phyloP scores from a whole-genome alignment of 2,113 vertebrate species.

The Crotalus tigris region DNA sequence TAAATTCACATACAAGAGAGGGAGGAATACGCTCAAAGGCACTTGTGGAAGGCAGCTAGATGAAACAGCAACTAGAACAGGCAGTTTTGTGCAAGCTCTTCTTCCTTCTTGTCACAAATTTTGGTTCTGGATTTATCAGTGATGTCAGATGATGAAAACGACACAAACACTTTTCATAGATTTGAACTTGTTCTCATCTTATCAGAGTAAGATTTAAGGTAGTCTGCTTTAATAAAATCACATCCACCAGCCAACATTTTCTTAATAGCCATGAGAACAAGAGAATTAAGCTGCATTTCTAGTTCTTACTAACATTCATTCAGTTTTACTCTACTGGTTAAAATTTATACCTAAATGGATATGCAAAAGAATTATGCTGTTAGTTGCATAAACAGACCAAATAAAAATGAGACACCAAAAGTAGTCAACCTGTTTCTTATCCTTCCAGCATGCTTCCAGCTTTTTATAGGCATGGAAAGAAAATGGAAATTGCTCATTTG shows the following conservation, averaged over 20 bases:
- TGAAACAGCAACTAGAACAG: background rate
- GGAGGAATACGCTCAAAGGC: background rate
- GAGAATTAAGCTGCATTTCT: background rate
- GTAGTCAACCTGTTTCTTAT: background rate
- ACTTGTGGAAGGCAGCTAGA: background rate
- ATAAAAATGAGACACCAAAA: background rate
- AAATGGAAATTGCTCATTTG: background rate
- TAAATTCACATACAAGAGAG: background rate
- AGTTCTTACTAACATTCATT: background rate
- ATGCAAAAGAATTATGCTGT: background rate
- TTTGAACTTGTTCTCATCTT: background rate
- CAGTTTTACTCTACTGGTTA: background rate
- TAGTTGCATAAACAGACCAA: background rate
- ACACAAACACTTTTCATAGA: background rate
- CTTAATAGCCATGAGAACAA: background rate
- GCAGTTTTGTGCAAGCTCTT: background rate
- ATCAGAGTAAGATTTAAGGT: background rate
- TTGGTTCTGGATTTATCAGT: background rate
- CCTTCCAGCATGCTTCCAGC: background rate
- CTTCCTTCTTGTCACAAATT: background rate
- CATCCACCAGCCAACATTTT: background rate
- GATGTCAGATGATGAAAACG: background rate
- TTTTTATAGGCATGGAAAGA: background rate
- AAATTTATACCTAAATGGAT: background rate
- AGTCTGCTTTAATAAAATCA: background rate